Base-by-base conservation (phyloP, 2,888 invertebrate species). In the Scaptodrosophila latifasciaeformis region DNA sequence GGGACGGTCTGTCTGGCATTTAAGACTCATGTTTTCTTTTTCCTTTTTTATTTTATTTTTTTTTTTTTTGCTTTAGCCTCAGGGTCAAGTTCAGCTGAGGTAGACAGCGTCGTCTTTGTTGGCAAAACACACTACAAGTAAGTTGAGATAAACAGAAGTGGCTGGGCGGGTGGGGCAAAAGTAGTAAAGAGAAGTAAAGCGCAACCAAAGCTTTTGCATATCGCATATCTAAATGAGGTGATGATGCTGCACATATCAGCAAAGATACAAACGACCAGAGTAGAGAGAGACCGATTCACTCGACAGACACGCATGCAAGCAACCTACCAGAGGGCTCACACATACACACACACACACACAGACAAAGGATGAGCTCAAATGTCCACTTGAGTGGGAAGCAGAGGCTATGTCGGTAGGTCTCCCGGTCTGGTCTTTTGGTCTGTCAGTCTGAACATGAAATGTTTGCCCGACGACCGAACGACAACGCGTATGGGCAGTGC, bases 161-260 rank as follows among this genome's bases (percentile, higher is more conserved):
- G 13, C 6, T 15, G 15, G 18, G 9, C 15, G 30, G 18, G 9
- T 17, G 31, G 15, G n/a, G 21, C 2, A 13, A 34, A 10, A 12
- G 15, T 7, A 37, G 17, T 10, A 17, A 2, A 13, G 17, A 17
- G 9, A 37, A 37, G 37, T 39, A 62, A 61, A 75, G 69, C 54
- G 62, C 59, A 57, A 65, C 44, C 56, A 65, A 78, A 69, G 78
- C 50, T 60, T 71, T 72, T 74, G 72, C 72, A 74, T 74, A 74
- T 74, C 72, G 72, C 81, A 74, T 74, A 74, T 74, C 72, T 74
- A 74, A 74, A 74, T 74, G 72, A 74, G 72, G 72, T 74, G 72
- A 74, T 74, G 72, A 74, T 74, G 72, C 72, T 74, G 78, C 72
- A 80, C 72, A 78, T 80, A 72, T 80, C 72, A 70, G 75, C 53